A percentile compares a stretch with the other conserved stretches of the same genome.
Evolutionary conservation across 2,888 invertebrate genomes (phyloP).

Genomic region (Eudasyphora cyanicolor): DNA sequence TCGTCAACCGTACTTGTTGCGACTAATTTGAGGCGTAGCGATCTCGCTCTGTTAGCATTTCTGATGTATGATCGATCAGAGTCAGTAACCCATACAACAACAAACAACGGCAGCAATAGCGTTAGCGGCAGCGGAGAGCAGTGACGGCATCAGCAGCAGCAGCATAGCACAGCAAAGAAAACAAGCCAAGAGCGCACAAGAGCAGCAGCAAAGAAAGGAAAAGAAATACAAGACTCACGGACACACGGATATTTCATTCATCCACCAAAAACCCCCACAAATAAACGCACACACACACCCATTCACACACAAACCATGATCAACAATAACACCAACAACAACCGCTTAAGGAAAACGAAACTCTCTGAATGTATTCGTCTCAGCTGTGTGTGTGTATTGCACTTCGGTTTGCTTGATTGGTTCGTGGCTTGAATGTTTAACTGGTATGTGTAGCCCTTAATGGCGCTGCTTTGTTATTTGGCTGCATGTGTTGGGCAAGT

Average conservation of each 20-base stretch:
- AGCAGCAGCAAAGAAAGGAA: not conserved
- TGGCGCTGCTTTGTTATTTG: conserved; percentile 71
- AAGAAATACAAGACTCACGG: conserved; percentile 12
- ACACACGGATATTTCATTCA: conserved; percentile 52
- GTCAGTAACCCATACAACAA: conserved; percentile 60
- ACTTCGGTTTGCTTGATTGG: conserved; percentile 50
- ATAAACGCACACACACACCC: conserved; percentile 61
- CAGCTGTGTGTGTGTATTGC: conserved; percentile 41
- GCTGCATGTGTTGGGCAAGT: conserved; percentile 61
- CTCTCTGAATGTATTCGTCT: not conserved
- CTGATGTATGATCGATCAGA: conserved; percentile 64
- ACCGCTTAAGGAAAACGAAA: not conserved
- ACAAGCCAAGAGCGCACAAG: not conserved
- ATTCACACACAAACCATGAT: conserved; percentile 52
- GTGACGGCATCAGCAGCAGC: conserved; percentile 48
- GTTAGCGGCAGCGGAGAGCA: conserved; percentile 41
- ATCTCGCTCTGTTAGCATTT: conserved; percentile 65
- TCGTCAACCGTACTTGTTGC: conserved; percentile 76
- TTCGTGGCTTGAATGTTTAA: conserved; percentile 40
- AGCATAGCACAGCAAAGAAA: too few species aligned
- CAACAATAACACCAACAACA: not conserved
- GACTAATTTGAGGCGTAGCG: conserved; percentile 73
- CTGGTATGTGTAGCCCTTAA: conserved; percentile 74
- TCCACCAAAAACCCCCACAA: conserved; percentile 23
- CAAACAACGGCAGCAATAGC: conserved; percentile 52